Percentiles rank a stretch among this genome's conserved stretches.
phyloP scores from a whole-genome alignment of 2,797 vertebrate genomes.

The Botia almorhae region DNA sequence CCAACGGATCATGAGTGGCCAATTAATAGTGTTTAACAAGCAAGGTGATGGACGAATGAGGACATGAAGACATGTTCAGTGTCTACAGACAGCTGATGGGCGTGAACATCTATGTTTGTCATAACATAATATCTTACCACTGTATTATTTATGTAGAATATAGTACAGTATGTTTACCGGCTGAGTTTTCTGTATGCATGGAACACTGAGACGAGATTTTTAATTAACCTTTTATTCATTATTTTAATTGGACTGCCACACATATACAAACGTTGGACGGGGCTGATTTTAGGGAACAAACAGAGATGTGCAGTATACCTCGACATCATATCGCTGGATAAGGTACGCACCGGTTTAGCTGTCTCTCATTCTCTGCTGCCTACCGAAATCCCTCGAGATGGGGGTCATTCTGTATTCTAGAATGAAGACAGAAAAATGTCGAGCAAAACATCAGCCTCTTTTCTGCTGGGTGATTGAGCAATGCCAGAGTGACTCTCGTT shows the following conservation, averaged over 20 bases:
- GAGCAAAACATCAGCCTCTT: slow-evolving; percentile 59
- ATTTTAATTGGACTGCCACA: too few species aligned
- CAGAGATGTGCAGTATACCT: not conserved
- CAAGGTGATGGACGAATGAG: slow-evolving; percentile 65
- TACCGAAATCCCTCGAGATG: not conserved
- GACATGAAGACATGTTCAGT: slow-evolving; percentile 56
- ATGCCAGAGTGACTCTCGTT: slow-evolving; percentile 70
- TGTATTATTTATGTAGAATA: not conserved
- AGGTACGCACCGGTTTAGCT: not conserved
- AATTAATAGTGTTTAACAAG: slow-evolving; percentile 75
- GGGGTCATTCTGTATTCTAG: slow-evolving; percentile 59
- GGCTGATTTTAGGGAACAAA: too few species aligned
- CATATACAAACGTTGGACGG: too few species aligned
- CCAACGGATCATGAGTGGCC: slow-evolving; percentile 66
- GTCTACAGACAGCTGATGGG: slow-evolving; percentile 54
- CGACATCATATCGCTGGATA: not conserved
- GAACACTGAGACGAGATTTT: not conserved
- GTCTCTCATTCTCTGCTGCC: not conserved
- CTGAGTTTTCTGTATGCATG: not conserved
- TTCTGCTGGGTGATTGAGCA: slow-evolving; percentile 70
- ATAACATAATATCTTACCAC: not conserved
- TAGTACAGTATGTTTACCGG: not conserved
- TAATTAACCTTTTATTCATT: too few species aligned
- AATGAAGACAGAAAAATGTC: slow-evolving; percentile 54
- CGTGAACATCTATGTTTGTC: slow-evolving; percentile 48